A percentile compares a stretch with the other conserved stretches of the same genome.
phyloP scores from a whole-genome alignment of 2,797 vertebrate species.

The Eutrigla gurnardus region DNA sequence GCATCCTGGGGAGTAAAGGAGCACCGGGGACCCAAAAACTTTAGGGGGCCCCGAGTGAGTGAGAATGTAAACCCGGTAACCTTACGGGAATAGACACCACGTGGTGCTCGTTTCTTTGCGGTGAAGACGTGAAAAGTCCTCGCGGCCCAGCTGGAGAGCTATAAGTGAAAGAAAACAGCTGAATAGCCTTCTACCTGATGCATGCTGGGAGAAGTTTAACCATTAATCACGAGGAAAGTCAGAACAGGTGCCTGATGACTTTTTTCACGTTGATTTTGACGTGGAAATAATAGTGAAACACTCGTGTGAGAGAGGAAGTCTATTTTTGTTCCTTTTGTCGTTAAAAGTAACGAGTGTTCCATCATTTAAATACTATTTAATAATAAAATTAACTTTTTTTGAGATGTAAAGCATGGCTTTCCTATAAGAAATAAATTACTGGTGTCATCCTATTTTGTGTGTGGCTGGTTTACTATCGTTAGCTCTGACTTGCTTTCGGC shows the following conservation, averaged over 20 bases:
- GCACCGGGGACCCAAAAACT: conserved; percentile 16
- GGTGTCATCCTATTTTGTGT: background rate
- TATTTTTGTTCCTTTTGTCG: background rate
- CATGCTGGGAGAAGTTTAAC: background rate
- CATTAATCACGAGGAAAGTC: background rate
- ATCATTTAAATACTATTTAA: too few relatives aligned
- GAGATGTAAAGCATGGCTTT: background rate
- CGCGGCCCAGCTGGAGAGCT: conserved; percentile 40
- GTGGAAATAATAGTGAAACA: background rate
- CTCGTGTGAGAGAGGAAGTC: background rate
- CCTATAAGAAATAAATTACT: background rate
- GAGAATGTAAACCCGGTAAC: too few relatives aligned
- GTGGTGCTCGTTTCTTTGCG: conserved; percentile 31
- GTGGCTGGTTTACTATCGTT: background rate
- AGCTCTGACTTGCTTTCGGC: background rate
- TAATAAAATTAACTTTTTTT: too few relatives aligned
- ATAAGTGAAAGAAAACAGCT: too few relatives aligned
- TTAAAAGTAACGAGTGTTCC: background rate
- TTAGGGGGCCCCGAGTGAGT: background rate
- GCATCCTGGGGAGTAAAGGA: conserved; percentile 48
- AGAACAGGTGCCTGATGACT: background rate
- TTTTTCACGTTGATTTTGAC: background rate
- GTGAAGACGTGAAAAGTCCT: conserved; percentile 62
- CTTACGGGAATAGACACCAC: too few relatives aligned
- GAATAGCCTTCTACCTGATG: background rate